Evolutionary conservation across 2,888 invertebrate species (phyloP).

Genomic region (Pyrrhia umbra): DNA sequence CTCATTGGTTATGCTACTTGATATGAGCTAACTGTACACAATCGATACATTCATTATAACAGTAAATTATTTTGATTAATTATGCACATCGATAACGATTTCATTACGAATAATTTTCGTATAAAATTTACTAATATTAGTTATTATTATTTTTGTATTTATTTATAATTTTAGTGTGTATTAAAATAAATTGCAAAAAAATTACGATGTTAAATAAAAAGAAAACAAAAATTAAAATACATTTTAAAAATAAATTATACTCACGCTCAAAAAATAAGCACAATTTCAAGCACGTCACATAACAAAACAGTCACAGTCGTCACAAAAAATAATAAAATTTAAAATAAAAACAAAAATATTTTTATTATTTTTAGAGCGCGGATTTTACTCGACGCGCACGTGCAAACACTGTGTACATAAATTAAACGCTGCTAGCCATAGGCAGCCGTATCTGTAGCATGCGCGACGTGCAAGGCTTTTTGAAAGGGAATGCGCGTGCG

Average conservation of each 20-base stretch:
- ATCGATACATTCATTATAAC: background rate
- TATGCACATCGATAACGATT: background rate
- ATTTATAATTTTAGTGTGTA: no score
- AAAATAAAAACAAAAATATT: slow-evolving; percentile 11
- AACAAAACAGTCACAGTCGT: slow-evolving; percentile 6
- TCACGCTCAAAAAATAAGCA: slow-evolving; percentile 27
- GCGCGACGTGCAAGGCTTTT: slow-evolving; percentile 49
- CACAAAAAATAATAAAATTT: slow-evolving; percentile 23
- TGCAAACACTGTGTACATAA: slow-evolving; percentile 61
- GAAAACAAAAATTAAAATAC: no score
- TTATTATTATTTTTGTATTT: background rate
- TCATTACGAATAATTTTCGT: no score
- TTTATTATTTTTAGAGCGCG: slow-evolving; percentile 34
- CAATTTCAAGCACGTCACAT: slow-evolving; percentile 9
- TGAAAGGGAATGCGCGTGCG: slow-evolving; percentile 51
- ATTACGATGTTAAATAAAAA: background rate
- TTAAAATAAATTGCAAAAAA: no score
- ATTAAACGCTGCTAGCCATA: slow-evolving; percentile 59
- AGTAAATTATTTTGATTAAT: slow-evolving; percentile 3
- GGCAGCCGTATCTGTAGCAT: slow-evolving; percentile 29
- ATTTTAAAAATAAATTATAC: slow-evolving; percentile 12
- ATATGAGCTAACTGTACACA: slow-evolving; percentile 2
- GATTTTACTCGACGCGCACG: slow-evolving; percentile 51
- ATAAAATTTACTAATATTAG: no score
- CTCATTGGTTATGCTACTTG: background rate